Conservation (phyloP, 2,797 vertebrate genomes). For the Carcharodon carcharias region DNA sequence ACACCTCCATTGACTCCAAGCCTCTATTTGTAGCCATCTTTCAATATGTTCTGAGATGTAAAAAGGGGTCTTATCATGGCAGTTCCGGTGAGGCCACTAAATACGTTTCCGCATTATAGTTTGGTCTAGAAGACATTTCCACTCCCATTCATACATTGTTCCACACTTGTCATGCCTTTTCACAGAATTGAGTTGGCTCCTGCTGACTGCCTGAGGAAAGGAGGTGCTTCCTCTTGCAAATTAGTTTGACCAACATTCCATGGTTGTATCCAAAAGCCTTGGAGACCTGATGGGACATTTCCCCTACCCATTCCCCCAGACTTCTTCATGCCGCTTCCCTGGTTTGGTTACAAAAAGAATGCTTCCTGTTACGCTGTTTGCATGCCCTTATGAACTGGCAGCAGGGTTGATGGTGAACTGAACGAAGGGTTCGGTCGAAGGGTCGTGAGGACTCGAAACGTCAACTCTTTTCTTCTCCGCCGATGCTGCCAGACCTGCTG, state of each 20-base stretch:
- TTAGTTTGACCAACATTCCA: too few relatives aligned
- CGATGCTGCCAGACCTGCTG: too few relatives aligned
- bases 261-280: background rate
- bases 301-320: background rate
- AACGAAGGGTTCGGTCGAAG: too few relatives aligned
- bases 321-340: background rate
- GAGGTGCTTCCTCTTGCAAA: background rate
- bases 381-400: background rate
- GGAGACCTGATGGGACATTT: background rate
- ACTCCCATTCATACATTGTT: background rate
- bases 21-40: background rate
- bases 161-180: background rate
- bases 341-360: background rate
- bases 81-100: background rate
- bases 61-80: background rate
- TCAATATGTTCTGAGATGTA: background rate
- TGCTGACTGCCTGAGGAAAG: background rate
- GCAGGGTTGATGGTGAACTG: too few relatives aligned
- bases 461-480: too few relatives aligned
- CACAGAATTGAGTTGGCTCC: background rate
- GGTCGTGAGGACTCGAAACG: too few relatives aligned
- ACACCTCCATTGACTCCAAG: background rate
- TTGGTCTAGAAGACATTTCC: background rate
- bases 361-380: background rate
- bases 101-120: background rate